Base-by-base conservation (phyloP, 2,797 vertebrate species). In the Pristis pectinata region DNA sequence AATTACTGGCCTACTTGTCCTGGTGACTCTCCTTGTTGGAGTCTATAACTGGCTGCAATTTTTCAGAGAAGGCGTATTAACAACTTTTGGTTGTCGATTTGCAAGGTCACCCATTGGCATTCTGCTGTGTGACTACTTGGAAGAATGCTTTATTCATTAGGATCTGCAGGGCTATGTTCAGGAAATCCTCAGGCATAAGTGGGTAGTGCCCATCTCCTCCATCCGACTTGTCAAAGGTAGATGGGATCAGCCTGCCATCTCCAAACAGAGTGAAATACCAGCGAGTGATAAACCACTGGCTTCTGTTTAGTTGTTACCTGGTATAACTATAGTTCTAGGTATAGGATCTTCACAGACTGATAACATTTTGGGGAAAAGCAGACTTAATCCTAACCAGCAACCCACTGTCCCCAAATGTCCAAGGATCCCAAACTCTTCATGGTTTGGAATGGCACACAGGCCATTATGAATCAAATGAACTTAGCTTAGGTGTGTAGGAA, bases 401-500 rank as follows among this genome's bases (percentile, higher is more conserved):
- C 64, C 22, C 24, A 70, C 6, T 17, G 6, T 4, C 4, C 9
- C 3, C 83, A 56, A 74, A 24, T 74, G 70, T 37, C 61, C 17
- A 37, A 91, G 7, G 19, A 59, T 59, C 8, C 59, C 59, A 41
- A 37, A 64, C 37, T 59, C 61, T 64, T 87, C 61, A 17, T 56
- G 37, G 11, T 64, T 34, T n/a, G n/a, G 89, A 89, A 61, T n/a
- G 56, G 15, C 6, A 4, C 34, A 1, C 56, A 41, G 64, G 67
- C 61, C 37, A 64, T 64, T 59, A 2, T 41, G 37, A 64, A 67
- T 91, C 8, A 41, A 91, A 41, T n/a, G 87, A 56, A n/a, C 34
- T 91, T 91, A 91, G 56, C 34, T 61, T 89, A 37, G 87, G 17
- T 67, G 87, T 91, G 59, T 91, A 91, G 61, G 19, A 91, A 64